Percentiles rank a stretch among this genome's conserved stretches.
Evolutionary conservation across 2,888 invertebrate genomes (phyloP).

Genomic region (Priocnemis perturbator): DNA sequence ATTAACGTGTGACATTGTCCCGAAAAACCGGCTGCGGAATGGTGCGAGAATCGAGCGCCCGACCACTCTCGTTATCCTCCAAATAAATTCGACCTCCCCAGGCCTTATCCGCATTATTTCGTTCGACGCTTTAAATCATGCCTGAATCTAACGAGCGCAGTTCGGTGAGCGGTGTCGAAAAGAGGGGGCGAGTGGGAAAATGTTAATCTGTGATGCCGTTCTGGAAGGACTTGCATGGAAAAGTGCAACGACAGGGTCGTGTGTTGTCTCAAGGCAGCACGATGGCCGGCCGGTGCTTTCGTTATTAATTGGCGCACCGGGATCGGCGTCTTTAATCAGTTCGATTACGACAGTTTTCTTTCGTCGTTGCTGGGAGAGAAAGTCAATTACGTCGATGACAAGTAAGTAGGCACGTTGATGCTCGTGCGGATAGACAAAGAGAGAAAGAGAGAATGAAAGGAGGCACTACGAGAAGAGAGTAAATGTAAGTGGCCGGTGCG

Average conservation of each 20-base stretch:
- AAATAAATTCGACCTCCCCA: constrained; percentile 29
- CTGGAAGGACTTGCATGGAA: no score
- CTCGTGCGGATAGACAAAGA: constrained; percentile 29
- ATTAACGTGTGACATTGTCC: constrained; percentile 4
- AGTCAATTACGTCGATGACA: constrained; percentile 63
- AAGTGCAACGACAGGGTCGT: constrained; percentile 3
- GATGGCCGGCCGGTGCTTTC: not conserved
- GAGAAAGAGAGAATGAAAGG: not conserved
- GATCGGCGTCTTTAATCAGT: constrained; percentile 42
- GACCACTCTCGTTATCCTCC: constrained; percentile 38
- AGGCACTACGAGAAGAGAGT: no score
- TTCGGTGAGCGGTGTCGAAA: not conserved
- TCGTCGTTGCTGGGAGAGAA: constrained; percentile 54
- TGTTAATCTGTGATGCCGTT: not conserved
- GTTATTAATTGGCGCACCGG: constrained; percentile 47
- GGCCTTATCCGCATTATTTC: constrained; percentile 12
- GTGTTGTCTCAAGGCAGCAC: constrained; percentile 14
- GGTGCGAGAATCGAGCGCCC: constrained; percentile 31
- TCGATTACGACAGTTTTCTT: constrained; percentile 38
- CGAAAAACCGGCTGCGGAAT: constrained; percentile 10
- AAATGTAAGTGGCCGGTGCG: no score
- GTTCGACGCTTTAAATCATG: constrained; percentile 8
- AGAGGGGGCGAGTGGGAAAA: not conserved
- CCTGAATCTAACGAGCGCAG: not conserved
- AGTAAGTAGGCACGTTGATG: constrained; percentile 35